Base-by-base conservation (phyloP, 2,888 invertebrate species). In the Litoditis marina region DNA sequence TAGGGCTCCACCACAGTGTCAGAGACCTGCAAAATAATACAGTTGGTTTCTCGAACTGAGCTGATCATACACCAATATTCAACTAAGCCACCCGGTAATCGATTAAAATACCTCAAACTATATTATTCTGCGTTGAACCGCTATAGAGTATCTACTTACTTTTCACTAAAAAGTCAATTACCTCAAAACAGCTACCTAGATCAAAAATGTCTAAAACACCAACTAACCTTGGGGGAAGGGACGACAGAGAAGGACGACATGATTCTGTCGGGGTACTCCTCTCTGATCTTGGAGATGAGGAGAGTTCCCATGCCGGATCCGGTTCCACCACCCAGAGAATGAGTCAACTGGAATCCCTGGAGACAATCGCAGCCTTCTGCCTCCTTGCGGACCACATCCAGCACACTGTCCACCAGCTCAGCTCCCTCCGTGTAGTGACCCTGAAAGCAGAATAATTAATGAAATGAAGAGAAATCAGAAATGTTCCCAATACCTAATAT, bases 231-330 rank as follows among this genome's bases (percentile, higher is more conserved):
- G 13, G 91, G 91, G 2, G 90, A 91, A 28, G 92, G 84, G 88
- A 93, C 88, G 70, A 94, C 93, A 66, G 92, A 92, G 87, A 92
- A 94, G 83, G 93, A 93, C 88, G 91, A 92, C 94, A 94, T 94
- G 80, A 94, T 94, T 87, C 94, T 90, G 87, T 94, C 94, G 77
- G 94, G 94, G 84, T 93, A 94, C 87, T 94, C 94, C 87, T 94
- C 94, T 80, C 93, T 89, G 86, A 94, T 94, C 87, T 94, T 94
- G 77, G 92, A 92, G 83, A 94, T 94, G 74, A 94, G 88, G 4
- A 92, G 85, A 0, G 92, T 92, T 6, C 92, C 92, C 89, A 92
- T 88, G 0, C 92, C 92, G 0, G 91, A 91, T 0, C 92, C 92
- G 0, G 92, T 92, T 27, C 92, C 92, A 5, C 92, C 92, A 0